Evolutionary conservation across 2,888 invertebrate species (phyloP), one percentile per base, ranked within the genome.

Genomic region (Pammene aurita): DNA sequence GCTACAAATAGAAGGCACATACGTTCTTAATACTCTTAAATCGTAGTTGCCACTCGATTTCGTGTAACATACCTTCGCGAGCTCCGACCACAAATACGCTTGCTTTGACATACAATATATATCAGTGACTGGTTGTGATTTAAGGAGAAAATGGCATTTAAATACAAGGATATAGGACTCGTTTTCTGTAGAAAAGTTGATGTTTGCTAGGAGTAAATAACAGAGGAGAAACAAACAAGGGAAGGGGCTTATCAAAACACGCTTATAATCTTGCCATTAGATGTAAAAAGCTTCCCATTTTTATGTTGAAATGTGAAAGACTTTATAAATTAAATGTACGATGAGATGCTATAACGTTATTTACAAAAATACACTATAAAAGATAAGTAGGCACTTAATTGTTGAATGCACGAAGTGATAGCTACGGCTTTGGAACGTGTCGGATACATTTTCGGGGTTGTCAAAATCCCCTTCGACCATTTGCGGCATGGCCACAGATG

Each of bases 231-330:
- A 61, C 35, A 9, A 35, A 48, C 54, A 46, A 55, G 54, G 38
- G 35, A 16, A 34, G 44, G 44, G 46, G 61, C 16, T 14, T 67
- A 35, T 44, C n/a, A 67, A 61, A 48, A 61, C 61, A 52, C 7
- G 26, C 35, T 26, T 61, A 34, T 64, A 67, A 67, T 67, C 18
- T 46, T 54, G 38, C 26, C 46, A 61, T 67, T 61, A 67, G 18
- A 67, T 44, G 11, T 35, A 46, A 10, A 46, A 13, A 5, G 48
- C 9, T 48, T 16, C 16, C 48, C 7, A 48, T 9, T 16, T 48
- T 7, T 42, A 4, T 11, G 10, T 10, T 11, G 42, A 5, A 10
- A 1, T 13, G 5, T 38, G 7, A 1, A 6, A 6, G 35, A 13
- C 7, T 13, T 35, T 26, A 26, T n/a, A n/a, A n/a, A n/a, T n/a